These are phyloP conservation scores for Lasioglossum malachurum DNA, from an alignment of 2,888 invertebrate genomes.

Conservation along the genomic window DNA sequence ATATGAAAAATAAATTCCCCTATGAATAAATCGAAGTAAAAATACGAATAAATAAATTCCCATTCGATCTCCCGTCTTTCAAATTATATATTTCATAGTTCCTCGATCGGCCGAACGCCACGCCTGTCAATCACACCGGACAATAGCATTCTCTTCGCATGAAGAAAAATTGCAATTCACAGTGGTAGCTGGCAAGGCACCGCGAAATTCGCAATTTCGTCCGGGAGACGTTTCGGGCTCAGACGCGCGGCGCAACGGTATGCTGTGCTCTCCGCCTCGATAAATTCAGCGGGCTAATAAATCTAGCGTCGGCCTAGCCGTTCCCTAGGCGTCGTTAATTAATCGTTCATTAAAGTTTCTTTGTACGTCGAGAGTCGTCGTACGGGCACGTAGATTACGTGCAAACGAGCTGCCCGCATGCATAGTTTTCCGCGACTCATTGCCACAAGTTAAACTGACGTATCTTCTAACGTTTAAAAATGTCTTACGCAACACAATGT, in stretches of 20 bases:
- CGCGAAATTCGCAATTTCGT: not conserved
- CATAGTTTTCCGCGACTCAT: conserved; percentile 21
- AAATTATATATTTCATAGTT: conserved; percentile 1
- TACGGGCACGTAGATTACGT: not conserved
- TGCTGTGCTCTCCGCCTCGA: not conserved
- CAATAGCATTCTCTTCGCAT: not conserved
- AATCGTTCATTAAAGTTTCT: conserved; percentile 17
- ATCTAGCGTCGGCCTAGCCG: conserved; percentile 6
- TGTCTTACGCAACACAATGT: conserved; percentile 52
- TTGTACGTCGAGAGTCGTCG: conserved; percentile 10
- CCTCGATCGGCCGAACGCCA: not conserved
- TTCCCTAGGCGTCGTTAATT: conserved; percentile 11
- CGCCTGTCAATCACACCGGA: not conserved
- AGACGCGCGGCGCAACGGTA: not conserved
- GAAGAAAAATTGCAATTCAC: not conserved
- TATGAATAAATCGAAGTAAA: not conserved
- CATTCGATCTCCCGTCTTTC: not conserved
- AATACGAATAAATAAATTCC: not conserved
- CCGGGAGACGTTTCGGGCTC: not conserved
- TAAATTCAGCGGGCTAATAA: conserved; percentile 15
- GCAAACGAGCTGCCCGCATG: not conserved
- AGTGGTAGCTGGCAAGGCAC: not conserved
- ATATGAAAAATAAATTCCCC: not conserved
- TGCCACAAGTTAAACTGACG: conserved; percentile 34
- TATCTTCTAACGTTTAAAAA: conserved; percentile 41